Evolutionary conservation across 2,113 vertebrate species (phyloP).

Genomic region (Microcebus tavaratra): DNA sequence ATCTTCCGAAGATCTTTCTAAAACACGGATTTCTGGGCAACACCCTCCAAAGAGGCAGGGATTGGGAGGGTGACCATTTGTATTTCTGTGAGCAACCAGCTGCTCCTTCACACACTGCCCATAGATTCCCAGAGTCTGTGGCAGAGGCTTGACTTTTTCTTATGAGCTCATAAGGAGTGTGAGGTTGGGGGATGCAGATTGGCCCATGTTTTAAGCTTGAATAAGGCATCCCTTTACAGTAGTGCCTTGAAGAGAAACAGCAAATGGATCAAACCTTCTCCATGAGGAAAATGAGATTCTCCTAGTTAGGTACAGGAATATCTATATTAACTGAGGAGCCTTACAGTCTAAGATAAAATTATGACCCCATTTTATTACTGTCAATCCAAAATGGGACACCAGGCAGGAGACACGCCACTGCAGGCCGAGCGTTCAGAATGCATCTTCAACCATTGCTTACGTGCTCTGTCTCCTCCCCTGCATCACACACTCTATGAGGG

Average conservation of each 20-base stretch:
- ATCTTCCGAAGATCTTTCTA: background rate
- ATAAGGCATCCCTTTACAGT: background rate
- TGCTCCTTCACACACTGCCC: background rate
- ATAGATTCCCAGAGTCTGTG: background rate
- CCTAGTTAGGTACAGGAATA: background rate
- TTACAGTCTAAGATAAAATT: background rate
- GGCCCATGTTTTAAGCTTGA: background rate
- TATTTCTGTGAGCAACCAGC: background rate
- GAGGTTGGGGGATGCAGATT: background rate
- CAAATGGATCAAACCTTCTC: background rate
- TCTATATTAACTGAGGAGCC: background rate
- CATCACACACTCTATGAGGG: background rate
- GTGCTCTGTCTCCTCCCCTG: background rate
- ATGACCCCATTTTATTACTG: background rate
- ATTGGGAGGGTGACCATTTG: too few relatives aligned
- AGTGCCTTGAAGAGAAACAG: background rate
- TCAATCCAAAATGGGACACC: background rate
- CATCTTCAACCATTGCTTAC: background rate
- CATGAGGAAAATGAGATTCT: background rate
- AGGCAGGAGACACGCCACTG: background rate
- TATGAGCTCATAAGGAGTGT: background rate
- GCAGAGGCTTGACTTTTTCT: background rate
- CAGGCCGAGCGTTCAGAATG: background rate
- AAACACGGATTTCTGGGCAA: background rate
- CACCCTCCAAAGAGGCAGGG: background rate